Percentiles rank a stretch among this genome's conserved stretches.
Evolutionary conservation across 2,888 invertebrate species (phyloP).

Genomic region (Ceriagrion tenellum): DNA sequence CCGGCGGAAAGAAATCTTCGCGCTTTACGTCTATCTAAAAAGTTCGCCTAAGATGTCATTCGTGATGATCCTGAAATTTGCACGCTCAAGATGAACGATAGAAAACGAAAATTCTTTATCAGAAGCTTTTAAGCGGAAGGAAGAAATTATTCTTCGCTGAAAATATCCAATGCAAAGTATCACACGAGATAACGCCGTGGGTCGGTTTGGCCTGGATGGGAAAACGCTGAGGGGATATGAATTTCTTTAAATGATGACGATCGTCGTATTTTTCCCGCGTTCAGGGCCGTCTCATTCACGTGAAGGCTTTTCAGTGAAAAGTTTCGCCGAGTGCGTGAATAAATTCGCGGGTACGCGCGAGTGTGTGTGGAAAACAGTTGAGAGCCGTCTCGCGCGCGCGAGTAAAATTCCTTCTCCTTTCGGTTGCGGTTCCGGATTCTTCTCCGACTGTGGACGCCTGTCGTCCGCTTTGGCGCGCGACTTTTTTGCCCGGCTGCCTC

Average conservation of each 20-base stretch:
- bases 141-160: too few species aligned
- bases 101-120: too few species aligned
- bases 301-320: neutral
- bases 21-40: too few species aligned
- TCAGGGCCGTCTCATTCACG: neutral
- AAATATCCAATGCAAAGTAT: too few species aligned
- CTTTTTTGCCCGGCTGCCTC: neutral
- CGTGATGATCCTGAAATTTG: too few species aligned
- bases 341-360: neutral
- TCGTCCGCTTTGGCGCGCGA: neutral
- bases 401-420: neutral
- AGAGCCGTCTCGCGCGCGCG: neutral
- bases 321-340: neutral
- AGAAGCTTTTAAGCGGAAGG: too few species aligned
- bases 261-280: neutral
- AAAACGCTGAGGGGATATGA: too few species aligned
- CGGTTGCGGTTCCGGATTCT: neutral
- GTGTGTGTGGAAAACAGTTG: neutral
- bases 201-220: too few species aligned
- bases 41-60: too few species aligned
- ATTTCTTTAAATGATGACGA: neutral
- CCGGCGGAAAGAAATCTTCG: too few species aligned
- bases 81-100: too few species aligned
- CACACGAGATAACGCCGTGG: too few species aligned
- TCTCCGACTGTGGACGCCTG: neutral